A percentile compares a stretch with the other conserved stretches of the same genome.
Evolutionary conservation across 2,113 vertebrate species (phyloP).

Genomic region (Empidonax traillii): DNA sequence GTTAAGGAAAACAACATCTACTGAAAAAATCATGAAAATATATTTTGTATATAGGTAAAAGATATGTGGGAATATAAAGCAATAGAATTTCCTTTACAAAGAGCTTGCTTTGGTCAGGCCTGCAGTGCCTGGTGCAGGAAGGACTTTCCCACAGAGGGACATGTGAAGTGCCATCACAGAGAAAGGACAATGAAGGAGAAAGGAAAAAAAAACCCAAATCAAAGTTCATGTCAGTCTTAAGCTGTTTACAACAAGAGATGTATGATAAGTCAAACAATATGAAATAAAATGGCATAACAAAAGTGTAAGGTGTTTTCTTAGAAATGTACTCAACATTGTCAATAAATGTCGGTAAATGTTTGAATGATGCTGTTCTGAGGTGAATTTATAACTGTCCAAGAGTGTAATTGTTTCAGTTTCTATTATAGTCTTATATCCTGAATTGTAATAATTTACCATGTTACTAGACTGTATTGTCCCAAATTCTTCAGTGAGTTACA

Average conservation of each 20-base stretch:
- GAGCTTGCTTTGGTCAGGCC: background rate
- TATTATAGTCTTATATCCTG: background rate
- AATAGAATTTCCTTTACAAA: background rate
- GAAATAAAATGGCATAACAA: background rate
- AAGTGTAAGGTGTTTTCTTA: background rate
- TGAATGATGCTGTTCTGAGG: background rate
- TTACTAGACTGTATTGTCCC: background rate
- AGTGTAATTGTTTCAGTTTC: background rate
- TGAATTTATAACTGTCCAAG: background rate
- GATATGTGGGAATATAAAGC: background rate
- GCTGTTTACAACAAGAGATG: background rate
- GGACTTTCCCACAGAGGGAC: background rate
- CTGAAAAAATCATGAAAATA: background rate
- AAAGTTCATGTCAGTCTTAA: background rate
- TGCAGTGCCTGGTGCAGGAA: background rate
- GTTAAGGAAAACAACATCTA: background rate
- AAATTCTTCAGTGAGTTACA: background rate
- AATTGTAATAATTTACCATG: background rate
- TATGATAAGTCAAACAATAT: background rate
- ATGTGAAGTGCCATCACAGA: background rate
- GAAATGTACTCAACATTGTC: background rate
- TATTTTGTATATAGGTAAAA: background rate
- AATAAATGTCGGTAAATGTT: background rate
- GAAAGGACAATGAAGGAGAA: background rate
- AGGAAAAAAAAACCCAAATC: background rate